Evolutionary conservation across 2,888 invertebrate genomes (phyloP), one percentile per base, ranked within the genome.

Genomic region (Meiosimyza platycephala): DNA sequence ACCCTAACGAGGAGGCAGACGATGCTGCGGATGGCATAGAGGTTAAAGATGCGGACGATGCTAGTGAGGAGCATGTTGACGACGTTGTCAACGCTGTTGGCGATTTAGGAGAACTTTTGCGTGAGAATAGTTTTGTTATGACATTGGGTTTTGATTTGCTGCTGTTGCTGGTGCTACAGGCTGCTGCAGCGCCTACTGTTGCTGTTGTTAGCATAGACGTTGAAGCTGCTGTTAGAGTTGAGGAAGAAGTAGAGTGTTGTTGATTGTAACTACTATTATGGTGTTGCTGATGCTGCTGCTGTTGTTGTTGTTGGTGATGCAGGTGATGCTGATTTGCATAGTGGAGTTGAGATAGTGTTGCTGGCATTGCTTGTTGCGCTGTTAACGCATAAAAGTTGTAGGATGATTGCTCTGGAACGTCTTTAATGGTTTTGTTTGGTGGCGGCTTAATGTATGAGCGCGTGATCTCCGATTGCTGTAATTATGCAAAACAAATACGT

Each of bases 401-500:
- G 77, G 83, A 80, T 74, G 83, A 82, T 78, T 84, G 85, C 77
- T 90, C 90, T 82, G 91, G 91, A 86, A 91, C 90, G 89, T 91
- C 91, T 88, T 90, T 90, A 86, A 91, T 90, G 86, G 91, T 90
- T 87, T 91, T 91, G 88, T 91, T 91, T 83, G 91, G 91, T 81
- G 91, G 91, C 82, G 91, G 90, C 87, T 90, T 90, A 78, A 91
- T 90, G 82, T 90, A 90, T 86, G 90, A 90, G 85, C 91, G 89
- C 84, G 90, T 91, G 88, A 91, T 90, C 88, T 91, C 91, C 87
- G 91, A 90, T 90, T 91, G 91, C 91, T 91, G 88, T 3, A 48
- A 48, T 88, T 52, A 60, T 59, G 48, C 9, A 63, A 59, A 12
- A 40, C 3, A 57, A 33, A 66, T 2, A 22, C 2, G 22, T 22